A percentile compares a stretch with the other conserved stretches of the same genome.
Conservation (phyloP, 2,888 invertebrate genomes). For the Agonopterix subpropinquella region DNA sequence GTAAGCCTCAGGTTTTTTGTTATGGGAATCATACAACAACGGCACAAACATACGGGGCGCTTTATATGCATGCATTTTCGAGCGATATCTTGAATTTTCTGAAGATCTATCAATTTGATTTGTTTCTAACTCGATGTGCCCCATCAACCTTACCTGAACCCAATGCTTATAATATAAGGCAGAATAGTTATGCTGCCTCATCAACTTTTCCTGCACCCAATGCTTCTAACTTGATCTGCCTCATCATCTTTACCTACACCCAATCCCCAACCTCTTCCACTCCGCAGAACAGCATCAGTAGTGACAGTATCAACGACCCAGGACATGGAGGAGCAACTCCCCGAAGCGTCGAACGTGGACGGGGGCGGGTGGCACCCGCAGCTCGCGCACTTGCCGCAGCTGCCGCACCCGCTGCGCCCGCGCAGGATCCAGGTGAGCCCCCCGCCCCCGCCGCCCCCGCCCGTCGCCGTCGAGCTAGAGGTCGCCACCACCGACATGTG, state of each 20-base stretch:
- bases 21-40: too few species aligned
- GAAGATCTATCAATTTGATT: too few species aligned
- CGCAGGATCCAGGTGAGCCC: slow-evolving; percentile 30
- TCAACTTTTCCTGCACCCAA: too few species aligned
- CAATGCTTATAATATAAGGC: too few species aligned
- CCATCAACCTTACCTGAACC: too few species aligned
- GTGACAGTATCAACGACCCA: slow-evolving; percentile 33
- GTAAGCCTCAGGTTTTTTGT: too few species aligned
- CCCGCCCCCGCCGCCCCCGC: slow-evolving; percentile 44
- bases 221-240: too few species aligned
- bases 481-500: slow-evolving; percentile 65
- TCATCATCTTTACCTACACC: not conserved
- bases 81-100: too few species aligned
- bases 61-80: too few species aligned
- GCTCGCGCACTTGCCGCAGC: slow-evolving; percentile 22
- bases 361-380: slow-evolving; percentile 50
- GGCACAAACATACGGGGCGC: too few species aligned
- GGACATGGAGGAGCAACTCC: slow-evolving; percentile 18
- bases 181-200: too few species aligned
- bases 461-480: slow-evolving; percentile 62
- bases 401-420: slow-evolving; percentile 20
- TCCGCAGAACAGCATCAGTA: slow-evolving; percentile 28
- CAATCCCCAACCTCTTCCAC: not conserved
- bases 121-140: too few species aligned
- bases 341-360: slow-evolving; percentile 10